Evolutionary conservation across 2,888 invertebrate species (phyloP).

Genomic region (Tupiocoris notatus): DNA sequence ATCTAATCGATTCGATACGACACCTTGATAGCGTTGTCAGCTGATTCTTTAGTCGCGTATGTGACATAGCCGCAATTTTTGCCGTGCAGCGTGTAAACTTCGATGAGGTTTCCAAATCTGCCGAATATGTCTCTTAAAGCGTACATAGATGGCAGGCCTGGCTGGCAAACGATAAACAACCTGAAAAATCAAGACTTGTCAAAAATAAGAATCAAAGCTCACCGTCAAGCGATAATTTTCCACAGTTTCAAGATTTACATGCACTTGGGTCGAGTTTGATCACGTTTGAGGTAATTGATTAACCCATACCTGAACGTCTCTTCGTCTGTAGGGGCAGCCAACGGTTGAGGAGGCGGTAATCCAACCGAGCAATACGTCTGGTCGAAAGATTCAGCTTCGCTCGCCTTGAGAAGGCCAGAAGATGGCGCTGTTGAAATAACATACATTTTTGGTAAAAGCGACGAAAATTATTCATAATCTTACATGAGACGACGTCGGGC

Average conservation of each 20-base stretch:
- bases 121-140: conserved; percentile 85
- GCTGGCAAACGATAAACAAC: conserved; percentile 59
- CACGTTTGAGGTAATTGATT: too few relatives aligned
- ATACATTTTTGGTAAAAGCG: not conserved
- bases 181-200: conserved; percentile 11
- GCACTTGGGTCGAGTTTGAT: too few relatives aligned
- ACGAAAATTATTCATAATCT: too few relatives aligned
- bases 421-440: not conserved
- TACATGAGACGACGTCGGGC: too few relatives aligned
- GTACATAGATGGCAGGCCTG: conserved; percentile 70
- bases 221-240: not conserved
- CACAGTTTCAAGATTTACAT: too few relatives aligned
- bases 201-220: not conserved
- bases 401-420: conserved; percentile 31
- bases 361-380: conserved; percentile 60
- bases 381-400: conserved; percentile 43
- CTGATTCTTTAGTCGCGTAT: conserved; percentile 72
- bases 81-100: conserved; percentile 83
- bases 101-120: conserved; percentile 85
- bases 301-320: conserved; percentile 32
- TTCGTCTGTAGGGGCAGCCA: conserved; percentile 54
- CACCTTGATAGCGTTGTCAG: conserved; percentile 72
- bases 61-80: conserved; percentile 92
- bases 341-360: conserved; percentile 67
- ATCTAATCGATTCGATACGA: too few relatives aligned